These are phyloP conservation scores for Balearica regulorum DNA, from an alignment of 2,797 vertebrate genomes.

Conservation along the genomic window DNA sequence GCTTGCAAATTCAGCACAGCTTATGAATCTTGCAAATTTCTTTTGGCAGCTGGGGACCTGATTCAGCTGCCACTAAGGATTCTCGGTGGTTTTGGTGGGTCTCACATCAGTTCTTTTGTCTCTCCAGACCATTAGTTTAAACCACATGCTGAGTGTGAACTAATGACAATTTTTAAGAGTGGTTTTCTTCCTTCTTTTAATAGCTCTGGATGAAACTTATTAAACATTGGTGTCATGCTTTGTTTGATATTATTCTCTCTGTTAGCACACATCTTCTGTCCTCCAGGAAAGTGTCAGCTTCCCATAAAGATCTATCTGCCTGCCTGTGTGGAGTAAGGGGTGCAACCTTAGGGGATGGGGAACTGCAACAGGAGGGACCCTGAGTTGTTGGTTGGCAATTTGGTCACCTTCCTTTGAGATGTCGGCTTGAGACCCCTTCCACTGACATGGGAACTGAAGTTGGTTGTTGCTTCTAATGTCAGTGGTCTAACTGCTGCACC, in stretches of 20 bases:
- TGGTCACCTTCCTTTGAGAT: neutral
- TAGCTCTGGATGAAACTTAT: neutral
- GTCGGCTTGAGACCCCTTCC: neutral
- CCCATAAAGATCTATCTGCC: neutral
- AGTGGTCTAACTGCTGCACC: neutral
- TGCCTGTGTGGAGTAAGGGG: neutral
- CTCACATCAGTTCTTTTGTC: neutral
- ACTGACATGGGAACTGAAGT: neutral
- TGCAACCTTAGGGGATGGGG: neutral
- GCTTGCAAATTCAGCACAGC: neutral
- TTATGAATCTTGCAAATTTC: neutral
- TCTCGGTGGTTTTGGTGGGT: neutral
- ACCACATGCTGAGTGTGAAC: neutral
- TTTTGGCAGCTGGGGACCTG: neutral
- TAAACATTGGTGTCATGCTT: neutral
- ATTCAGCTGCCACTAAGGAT: neutral
- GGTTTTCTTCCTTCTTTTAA: neutral
- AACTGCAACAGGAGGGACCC: neutral
- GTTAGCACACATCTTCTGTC: neutral
- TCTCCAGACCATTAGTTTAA: neutral
- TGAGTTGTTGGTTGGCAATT: neutral
- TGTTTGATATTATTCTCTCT: neutral
- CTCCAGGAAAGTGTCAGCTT: neutral
- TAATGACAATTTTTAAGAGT: neutral
- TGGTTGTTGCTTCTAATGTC: neutral